Conservation (phyloP, 2,797 vertebrate genomes). For the Sphaeramia orbicularis region DNA sequence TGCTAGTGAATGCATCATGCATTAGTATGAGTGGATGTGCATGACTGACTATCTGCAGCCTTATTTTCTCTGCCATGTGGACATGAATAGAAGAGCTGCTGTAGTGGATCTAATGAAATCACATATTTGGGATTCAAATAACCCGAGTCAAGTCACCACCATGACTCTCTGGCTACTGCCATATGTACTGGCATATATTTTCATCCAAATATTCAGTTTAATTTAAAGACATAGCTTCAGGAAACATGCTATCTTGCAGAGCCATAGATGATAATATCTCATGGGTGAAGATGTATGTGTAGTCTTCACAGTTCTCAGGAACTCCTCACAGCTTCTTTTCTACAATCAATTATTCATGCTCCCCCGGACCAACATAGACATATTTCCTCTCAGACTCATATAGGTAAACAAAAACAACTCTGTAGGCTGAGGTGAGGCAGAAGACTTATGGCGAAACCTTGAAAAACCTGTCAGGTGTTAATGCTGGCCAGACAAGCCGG, state of each 20-base stretch:
- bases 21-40: not conserved
- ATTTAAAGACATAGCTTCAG: not conserved
- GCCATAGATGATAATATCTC: no score
- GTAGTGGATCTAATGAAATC: not conserved
- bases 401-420: not conserved
- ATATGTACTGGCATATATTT: not conserved
- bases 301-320: not conserved
- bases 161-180: conserved; percentile 9
- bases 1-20: not conserved
- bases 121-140: conserved; percentile 8
- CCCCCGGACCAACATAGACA: not conserved
- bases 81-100: not conserved
- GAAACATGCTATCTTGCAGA: no score
- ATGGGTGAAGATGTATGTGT: no score
- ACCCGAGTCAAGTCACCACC: conserved; percentile 8
- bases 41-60: conserved; percentile 4
- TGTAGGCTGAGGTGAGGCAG: not conserved
- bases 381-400: not conserved
- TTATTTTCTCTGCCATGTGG: conserved; percentile 10
- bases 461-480: not conserved
- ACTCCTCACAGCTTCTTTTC: not conserved
- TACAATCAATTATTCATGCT: not conserved
- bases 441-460: not conserved
- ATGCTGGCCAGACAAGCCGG: conserved; percentile 12
- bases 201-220: not conserved